Evolutionary conservation across 1,140 invertebrate genomes (phyloP).

Genomic region (Drosophila nikananu): DNA sequence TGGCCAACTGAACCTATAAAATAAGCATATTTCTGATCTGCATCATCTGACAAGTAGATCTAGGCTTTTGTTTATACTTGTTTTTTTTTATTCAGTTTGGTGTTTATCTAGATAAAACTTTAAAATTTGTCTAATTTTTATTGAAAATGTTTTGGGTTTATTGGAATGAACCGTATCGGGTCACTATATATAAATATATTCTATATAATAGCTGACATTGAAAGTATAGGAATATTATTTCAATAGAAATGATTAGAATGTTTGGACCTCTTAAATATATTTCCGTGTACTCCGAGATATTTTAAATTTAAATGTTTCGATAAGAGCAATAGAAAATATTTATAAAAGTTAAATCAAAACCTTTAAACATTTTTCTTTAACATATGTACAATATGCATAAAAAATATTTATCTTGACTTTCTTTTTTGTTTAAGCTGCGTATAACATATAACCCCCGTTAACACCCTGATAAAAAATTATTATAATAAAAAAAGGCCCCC

Average conservation of each 20-base stretch:
- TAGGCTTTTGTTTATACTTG: not conserved
- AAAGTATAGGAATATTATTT: no score
- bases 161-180: not conserved
- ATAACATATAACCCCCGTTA: no score
- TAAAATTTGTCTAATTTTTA: no score
- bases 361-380: no score
- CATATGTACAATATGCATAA: no score
- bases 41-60: not conserved
- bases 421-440: not conserved
- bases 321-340: not conserved
- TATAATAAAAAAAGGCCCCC: no score
- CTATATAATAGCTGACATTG: no score
- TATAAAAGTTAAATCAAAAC: not conserved
- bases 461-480: not conserved
- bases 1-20: not conserved
- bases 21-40: not conserved
- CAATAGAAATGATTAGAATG: no score
- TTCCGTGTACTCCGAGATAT: not conserved
- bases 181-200: no score
- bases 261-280: not conserved
- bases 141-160: not conserved
- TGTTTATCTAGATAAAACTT: not conserved
- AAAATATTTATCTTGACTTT: not conserved
- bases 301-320: no score
- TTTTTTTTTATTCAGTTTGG: not conserved